These are phyloP conservation scores for Strix aluco DNA, from an alignment of 2,113 vertebrate genomes.

Conservation along the genomic window DNA sequence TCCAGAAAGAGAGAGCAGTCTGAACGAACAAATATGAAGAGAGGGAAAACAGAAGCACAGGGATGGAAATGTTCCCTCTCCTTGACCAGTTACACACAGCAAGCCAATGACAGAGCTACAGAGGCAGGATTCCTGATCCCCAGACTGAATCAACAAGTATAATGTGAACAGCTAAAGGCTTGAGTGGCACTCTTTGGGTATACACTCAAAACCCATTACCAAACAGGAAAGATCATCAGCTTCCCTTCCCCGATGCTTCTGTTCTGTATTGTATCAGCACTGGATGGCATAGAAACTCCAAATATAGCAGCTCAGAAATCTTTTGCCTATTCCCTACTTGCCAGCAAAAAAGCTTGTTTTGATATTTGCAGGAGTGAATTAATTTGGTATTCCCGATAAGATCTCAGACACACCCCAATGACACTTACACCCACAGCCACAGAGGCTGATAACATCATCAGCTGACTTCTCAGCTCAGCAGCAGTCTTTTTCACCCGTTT, in stretches of 20 bases:
- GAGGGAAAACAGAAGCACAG: background rate
- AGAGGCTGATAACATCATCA: constrained; percentile 70
- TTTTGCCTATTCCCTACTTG: constrained; percentile 52
- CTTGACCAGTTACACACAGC: background rate
- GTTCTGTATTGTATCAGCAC: background rate
- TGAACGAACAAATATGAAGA: background rate
- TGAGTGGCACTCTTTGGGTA: background rate
- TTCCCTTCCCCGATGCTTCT: background rate
- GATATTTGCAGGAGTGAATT: constrained; percentile 70
- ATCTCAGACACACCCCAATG: constrained; percentile 69
- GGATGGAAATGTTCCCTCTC: background rate
- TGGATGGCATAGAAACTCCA: constrained; percentile 11
- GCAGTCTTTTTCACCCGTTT: constrained; percentile 66
- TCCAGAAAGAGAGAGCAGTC: background rate
- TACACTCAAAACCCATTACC: background rate
- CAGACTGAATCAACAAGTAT: background rate
- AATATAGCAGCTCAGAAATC: constrained; percentile 31
- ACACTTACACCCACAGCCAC: constrained; percentile 72
- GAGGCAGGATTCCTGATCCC: background rate
- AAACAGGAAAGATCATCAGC: background rate
- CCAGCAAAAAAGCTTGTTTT: constrained; percentile 61
- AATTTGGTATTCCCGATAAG: constrained; percentile 71
- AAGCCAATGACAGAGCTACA: background rate
- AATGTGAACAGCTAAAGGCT: background rate
- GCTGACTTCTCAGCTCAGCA: constrained; percentile 70